Evolutionary conservation across 2,888 invertebrate genomes (phyloP).

Genomic region (Endomychus coccineus): DNA sequence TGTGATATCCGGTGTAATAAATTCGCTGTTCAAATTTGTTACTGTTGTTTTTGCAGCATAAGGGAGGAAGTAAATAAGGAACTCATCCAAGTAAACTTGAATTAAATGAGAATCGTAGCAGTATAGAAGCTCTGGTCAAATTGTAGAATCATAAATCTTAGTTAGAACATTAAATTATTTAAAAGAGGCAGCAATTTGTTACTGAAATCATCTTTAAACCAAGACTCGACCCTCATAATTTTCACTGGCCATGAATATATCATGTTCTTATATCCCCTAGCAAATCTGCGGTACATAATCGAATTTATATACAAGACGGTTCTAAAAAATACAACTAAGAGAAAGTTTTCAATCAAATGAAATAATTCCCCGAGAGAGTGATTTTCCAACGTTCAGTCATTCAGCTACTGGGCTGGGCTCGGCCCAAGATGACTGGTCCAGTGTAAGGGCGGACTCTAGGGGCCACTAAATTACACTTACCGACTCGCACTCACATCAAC

Average conservation of each 20-base stretch:
- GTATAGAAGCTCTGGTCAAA: too few species aligned
- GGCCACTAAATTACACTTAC: slow-evolving; percentile 47
- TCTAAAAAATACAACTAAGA: slow-evolving; percentile 41
- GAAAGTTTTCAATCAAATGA: slow-evolving; percentile 60
- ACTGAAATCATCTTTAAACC: slow-evolving; percentile 41
- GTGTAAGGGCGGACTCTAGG: slow-evolving; percentile 29
- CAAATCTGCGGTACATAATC: slow-evolving; percentile 47
- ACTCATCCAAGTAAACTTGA: too few species aligned
- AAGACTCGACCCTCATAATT: slow-evolving; percentile 40
- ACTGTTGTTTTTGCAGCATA: too few species aligned
- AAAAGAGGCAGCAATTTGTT: slow-evolving; percentile 40
- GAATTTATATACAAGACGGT: slow-evolving; percentile 43
- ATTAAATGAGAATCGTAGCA: too few species aligned
- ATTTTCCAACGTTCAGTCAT: slow-evolving; percentile 56
- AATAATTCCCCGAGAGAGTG: slow-evolving; percentile 66
- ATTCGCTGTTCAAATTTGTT: too few species aligned
- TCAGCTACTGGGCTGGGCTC: slow-evolving; percentile 35
- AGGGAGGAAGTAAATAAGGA: too few species aligned
- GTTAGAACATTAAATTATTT: slow-evolving; percentile 41
- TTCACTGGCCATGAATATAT: slow-evolving; percentile 41
- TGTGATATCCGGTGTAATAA: too few species aligned
- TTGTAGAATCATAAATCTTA: slow-evolving; percentile 31
- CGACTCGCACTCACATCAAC: slow-evolving; percentile 44
- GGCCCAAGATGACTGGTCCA: slow-evolving; percentile 37
- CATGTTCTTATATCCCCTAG: slow-evolving; percentile 36